Conservation (phyloP, 2,888 invertebrate species). For the Phortica okadai region DNA sequence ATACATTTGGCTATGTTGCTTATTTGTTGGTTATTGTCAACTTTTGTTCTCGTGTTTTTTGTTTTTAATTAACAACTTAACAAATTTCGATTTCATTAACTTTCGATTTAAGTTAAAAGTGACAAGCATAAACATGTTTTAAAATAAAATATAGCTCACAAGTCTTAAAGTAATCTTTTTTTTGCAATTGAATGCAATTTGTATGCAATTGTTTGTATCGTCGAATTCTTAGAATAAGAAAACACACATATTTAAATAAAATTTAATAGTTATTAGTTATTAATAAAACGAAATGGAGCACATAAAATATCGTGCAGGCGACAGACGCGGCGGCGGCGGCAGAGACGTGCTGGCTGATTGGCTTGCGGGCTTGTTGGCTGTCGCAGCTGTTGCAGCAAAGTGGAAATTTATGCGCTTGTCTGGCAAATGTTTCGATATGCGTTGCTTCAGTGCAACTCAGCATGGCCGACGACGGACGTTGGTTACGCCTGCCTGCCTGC, state of each 20-base stretch:
- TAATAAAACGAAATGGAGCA: conserved; percentile 6
- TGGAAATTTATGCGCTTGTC: neutral
- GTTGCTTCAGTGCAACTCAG: neutral
- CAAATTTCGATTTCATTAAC: too few relatives aligned
- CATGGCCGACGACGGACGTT: neutral
- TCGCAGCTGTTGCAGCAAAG: conserved; percentile 1
- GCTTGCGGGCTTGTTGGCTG: neutral
- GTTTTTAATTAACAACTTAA: too few relatives aligned
- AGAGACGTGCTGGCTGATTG: neutral
- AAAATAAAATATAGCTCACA: neutral
- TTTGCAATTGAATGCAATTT: neutral
- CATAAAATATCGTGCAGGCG: neutral
- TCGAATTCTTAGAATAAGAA: neutral
- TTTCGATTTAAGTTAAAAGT: too few relatives aligned
- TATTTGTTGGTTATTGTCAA: too few relatives aligned
- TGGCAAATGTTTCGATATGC: neutral
- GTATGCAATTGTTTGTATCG: neutral
- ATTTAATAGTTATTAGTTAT: conserved; percentile 22
- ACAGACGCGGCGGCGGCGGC: too few relatives aligned
- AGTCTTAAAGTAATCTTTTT: neutral
- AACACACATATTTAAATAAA: conserved; percentile 6
- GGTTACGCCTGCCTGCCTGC: neutral
- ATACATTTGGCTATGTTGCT: too few relatives aligned
- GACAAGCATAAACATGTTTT: too few relatives aligned
- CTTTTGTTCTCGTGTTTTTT: too few relatives aligned